These are phyloP conservation scores for Zonotrichia leucophrys DNA, from an alignment of 2,113 vertebrate genomes.

Conservation along the genomic window DNA sequence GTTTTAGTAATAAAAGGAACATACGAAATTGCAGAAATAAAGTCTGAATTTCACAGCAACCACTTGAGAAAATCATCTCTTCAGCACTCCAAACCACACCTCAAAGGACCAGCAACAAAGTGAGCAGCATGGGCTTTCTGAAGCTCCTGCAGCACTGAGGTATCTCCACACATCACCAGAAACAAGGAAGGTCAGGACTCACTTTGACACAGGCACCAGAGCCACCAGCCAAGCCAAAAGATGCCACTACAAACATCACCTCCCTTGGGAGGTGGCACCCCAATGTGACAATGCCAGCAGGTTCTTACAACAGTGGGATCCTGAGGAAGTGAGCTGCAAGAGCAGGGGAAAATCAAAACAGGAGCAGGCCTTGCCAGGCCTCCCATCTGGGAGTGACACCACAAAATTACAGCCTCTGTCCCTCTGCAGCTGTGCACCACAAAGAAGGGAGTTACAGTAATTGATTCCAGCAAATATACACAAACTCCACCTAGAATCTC, in stretches of 20 bases:
- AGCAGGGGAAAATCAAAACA: neutral
- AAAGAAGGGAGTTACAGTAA: neutral
- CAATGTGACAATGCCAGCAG: neutral
- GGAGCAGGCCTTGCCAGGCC: neutral
- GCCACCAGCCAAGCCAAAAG: neutral
- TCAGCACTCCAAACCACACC: neutral
- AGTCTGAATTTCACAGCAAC: neutral
- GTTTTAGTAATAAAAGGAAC: neutral
- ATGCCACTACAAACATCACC: neutral
- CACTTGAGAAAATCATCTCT: neutral
- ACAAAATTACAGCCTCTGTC: neutral
- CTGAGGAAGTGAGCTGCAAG: neutral
- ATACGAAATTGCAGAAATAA: neutral
- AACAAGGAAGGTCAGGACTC: neutral
- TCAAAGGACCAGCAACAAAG: neutral
- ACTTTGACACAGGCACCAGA: neutral
- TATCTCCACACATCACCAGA: neutral
- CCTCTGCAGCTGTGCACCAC: neutral
- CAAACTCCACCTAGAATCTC: neutral
- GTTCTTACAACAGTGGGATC: neutral
- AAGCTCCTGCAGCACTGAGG: accelerated
- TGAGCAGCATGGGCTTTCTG: neutral
- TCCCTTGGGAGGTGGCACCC: neutral
- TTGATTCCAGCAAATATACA: accelerated
- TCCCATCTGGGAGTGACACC: neutral